phyloP scores from a whole-genome alignment of 1,140 invertebrate genomes.

The Pogonomyrmex californicus region DNA sequence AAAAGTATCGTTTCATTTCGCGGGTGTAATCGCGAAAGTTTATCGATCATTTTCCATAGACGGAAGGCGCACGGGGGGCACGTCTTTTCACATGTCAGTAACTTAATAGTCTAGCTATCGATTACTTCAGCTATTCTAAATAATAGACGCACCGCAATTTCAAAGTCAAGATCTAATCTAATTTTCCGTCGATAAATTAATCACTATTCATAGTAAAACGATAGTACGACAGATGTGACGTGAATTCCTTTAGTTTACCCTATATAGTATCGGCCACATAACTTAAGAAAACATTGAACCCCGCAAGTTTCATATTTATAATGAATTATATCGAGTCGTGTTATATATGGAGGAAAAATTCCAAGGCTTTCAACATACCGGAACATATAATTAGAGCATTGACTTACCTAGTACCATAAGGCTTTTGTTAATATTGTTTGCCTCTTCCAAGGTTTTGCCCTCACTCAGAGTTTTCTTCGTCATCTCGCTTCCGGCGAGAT shows the following conservation, averaged over 20 bases:
- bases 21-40: slow-evolving; percentile 43
- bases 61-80: background rate
- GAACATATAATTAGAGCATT: background rate
- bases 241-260: background rate
- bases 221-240: background rate
- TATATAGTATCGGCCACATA: background rate
- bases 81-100: slow-evolving; percentile 61
- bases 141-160: slow-evolving; percentile 47
- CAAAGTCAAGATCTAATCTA: slow-evolving; percentile 56
- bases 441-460: slow-evolving; percentile 96
- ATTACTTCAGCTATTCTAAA: slow-evolving; percentile 57
- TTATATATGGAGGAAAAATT: background rate
- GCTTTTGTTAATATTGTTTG: slow-evolving; percentile 98
- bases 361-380: background rate
- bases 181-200: slow-evolving; percentile 50
- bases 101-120: slow-evolving; percentile 54
- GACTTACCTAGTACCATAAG: slow-evolving; percentile 95
- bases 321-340: background rate
- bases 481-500: slow-evolving; percentile 97
- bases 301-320: background rate
- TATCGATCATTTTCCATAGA: slow-evolving; percentile 47
- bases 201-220: slow-evolving; percentile 15
- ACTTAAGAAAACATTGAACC: background rate
- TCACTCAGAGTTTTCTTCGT: slow-evolving; percentile 97
- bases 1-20: slow-evolving; percentile 6